A percentile compares a stretch with the other conserved stretches of the same genome.
Evolutionary conservation across 1,140 invertebrate genomes (phyloP).

Genomic region (Leucophenga varia): DNA sequence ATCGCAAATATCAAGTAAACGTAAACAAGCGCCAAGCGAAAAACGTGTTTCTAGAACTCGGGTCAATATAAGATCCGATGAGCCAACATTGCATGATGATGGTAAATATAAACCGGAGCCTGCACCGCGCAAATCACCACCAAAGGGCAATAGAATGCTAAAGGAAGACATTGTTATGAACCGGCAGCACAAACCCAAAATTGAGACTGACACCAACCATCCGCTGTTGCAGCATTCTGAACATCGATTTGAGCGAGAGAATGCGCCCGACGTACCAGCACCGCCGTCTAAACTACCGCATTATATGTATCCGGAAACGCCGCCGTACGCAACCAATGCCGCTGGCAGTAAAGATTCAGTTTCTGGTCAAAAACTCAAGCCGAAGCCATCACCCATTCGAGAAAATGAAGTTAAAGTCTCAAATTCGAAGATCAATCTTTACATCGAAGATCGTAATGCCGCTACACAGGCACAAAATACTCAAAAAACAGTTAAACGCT

Average conservation of each 20-base stretch:
- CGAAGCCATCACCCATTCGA: conserved; percentile 47
- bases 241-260: conserved; percentile 69
- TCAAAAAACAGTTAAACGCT: conserved; percentile 47
- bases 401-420: conserved; percentile 50
- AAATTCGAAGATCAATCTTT: conserved; percentile 34
- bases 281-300: conserved; percentile 67
- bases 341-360: conserved; percentile 18
- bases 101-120: conserved; percentile 56
- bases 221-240: conserved; percentile 74
- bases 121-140: conserved; percentile 46
- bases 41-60: conserved; percentile 58
- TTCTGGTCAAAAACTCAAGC: conserved; percentile 17
- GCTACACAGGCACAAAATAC: conserved; percentile 4
- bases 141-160: conserved; percentile 39
- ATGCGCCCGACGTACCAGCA: conserved; percentile 64
- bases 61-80: conserved; percentile 40
- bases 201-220: conserved; percentile 59
- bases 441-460: conserved; percentile 22
- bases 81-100: conserved; percentile 34
- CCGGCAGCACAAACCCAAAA: conserved; percentile 39
- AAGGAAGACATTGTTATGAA: conserved; percentile 49
- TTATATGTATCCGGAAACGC: conserved; percentile 62
- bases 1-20: conserved; percentile 28
- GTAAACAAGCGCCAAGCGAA: conserved; percentile 35
- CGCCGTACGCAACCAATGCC: conserved; percentile 32